Evolutionary conservation across 2,888 invertebrate genomes (phyloP), one percentile per base, ranked within the genome.

Genomic region (Chrysolina oricalcia): DNA sequence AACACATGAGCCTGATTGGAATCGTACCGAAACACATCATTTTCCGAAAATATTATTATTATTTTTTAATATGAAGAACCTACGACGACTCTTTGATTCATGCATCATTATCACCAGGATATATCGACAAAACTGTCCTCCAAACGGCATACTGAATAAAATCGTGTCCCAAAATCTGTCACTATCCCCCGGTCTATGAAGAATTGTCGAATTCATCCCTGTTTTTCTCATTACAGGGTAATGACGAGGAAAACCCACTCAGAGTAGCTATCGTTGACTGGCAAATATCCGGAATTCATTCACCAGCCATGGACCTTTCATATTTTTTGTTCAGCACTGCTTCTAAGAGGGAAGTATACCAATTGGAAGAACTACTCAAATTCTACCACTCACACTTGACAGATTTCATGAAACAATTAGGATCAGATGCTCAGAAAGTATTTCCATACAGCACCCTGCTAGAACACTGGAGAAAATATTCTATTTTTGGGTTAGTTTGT

Each of bases 401-500:
- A 0, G 19, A 17, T 17, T 71, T 53, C 50, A 27, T 71, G 13
- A 35, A 8, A 48, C 15, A 68, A 41, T 35, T 74, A 27, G 74
- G 74, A 13, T 53, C 66, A 27, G 46, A 74, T 67, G 50, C 71
- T n/a, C 43, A 67, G 10, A 0, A 13, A 23, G 2, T 74, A 40
- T 74, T 41, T 68, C 63, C 74, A 6, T 64, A 62, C 50, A 23
- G 62, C 11, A 48, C 40, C 19, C 11, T 74, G 11, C 0, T 50
- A 15, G 71, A 68, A 23, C 67, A 74, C 43, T 74, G 74, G 74
- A 53, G 50, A 21, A 74, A 68, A 53, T 74, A 74, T 27, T 62
- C 74, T 0, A 70, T 67, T 4, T 68, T 67, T 21, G 70, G 62
- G 4, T 74, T 74, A 17, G 41, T 43, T 21, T 62, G 67, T 5